Base-by-base conservation (phyloP, 2,113 vertebrate genomes). In the Eolophus roseicapilla region DNA sequence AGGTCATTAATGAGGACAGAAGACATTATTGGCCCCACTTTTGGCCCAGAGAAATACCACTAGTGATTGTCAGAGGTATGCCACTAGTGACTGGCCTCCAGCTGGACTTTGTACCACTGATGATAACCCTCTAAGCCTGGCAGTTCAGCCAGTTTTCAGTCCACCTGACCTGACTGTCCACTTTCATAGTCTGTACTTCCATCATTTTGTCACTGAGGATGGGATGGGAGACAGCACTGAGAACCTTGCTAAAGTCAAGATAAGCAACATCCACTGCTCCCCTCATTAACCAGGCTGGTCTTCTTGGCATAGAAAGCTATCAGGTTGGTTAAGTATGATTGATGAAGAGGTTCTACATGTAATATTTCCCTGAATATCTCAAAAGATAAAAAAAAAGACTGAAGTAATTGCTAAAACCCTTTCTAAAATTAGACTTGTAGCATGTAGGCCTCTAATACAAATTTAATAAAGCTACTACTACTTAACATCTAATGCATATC, bases 391-490 rank as follows among this genome's bases (percentile, higher is more conserved):
- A 59, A 39, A 57, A 59, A 10, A 59, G 4, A n/a, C 60, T 27
- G 24, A 79, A 63, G 33, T 18, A n/a, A 13, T 60, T 68, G 39
- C 14, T 90, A 59, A 88, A 93, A 83, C 33, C 10, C 57, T 77
- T 78, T 63, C 64, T 68, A 87, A 95, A 96, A 88, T 63, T 44
- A 77, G 49, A 60, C 84, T 86, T 7, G 3, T 73, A 92, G 67
- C 25, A 50, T 53, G 37, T 35, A 86, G 79, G 53, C 20, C 7
- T 8, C 39, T 63, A 43, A 77, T 28, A 81, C 55, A 79, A 79
- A 89, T 84, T 24, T 59, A 74, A 82, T 92, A 86, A 75, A 84
- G 35, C 68, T 78, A 43, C 53, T 50, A 14, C 13, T 44, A 41
- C 63, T 87, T 82, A 85, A 55, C 29, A n/a, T 62, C 37, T 41